Evolutionary conservation across 2,888 invertebrate genomes (phyloP).

Genomic region (Charanyca ferruginea): DNA sequence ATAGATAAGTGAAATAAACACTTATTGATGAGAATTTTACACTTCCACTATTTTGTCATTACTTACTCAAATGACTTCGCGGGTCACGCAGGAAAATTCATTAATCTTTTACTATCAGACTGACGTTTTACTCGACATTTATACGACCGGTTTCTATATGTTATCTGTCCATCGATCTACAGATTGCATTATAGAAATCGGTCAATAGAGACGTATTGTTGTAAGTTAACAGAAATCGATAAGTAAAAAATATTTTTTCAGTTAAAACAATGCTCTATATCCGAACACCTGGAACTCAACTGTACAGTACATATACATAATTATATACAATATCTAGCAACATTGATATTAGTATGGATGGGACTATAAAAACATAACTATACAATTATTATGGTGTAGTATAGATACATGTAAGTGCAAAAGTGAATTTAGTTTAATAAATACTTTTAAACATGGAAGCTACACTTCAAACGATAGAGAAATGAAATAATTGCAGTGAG

Average conservation of each 20-base stretch:
- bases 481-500: too few relatives aligned
- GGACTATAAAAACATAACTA: too few relatives aligned
- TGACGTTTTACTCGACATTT: neutral
- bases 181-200: neutral
- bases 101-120: constrained; percentile 6
- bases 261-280: constrained; percentile 6
- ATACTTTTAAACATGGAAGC: too few relatives aligned
- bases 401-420: neutral
- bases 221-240: too few relatives aligned
- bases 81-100: constrained; percentile 13
- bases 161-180: neutral
- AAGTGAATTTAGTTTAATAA: neutral
- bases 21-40: neutral
- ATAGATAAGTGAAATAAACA: neutral
- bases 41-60: constrained; percentile 11
- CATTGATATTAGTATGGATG: neutral
- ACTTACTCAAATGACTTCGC: constrained; percentile 28
- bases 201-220: neutral
- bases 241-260: neutral
- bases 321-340: neutral
- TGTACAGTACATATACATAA: constrained; percentile 4
- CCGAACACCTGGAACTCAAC: constrained; percentile 33
- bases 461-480: too few relatives aligned
- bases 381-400: too few relatives aligned
- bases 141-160: neutral